Evolutionary conservation across 2,113 vertebrate genomes (phyloP).

Genomic region (Elaphurus davidianus): DNA sequence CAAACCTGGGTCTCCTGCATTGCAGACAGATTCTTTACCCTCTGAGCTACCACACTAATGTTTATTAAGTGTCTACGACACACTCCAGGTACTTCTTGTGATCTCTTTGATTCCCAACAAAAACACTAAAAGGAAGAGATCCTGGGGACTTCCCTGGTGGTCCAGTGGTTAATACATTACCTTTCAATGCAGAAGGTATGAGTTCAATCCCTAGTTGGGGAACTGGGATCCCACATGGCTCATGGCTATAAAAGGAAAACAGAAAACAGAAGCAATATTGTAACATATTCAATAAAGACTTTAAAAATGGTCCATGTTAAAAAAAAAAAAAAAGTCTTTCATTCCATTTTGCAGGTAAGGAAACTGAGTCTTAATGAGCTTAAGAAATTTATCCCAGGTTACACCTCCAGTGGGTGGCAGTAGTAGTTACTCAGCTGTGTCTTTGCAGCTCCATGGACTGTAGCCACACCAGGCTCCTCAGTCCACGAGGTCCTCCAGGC

Average conservation of each 20-base stretch:
- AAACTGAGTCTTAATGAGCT: constrained; percentile 21
- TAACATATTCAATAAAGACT: background rate
- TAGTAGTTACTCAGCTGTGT: background rate
- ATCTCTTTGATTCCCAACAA: background rate
- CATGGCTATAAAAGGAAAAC: background rate
- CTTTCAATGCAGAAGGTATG: background rate
- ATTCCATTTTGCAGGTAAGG: background rate
- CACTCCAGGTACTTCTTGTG: background rate
- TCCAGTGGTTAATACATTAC: background rate
- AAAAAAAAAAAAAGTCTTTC: background rate
- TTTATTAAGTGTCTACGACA: background rate
- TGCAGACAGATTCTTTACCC: background rate
- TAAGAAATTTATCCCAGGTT: background rate
- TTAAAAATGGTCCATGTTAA: background rate
- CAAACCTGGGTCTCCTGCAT: background rate
- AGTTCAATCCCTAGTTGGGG: background rate
- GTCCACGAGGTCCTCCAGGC: background rate
- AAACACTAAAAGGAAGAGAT: background rate
- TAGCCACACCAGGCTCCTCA: background rate
- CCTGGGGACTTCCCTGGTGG: background rate
- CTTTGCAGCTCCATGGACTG: background rate
- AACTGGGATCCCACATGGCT: background rate
- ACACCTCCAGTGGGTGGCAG: background rate
- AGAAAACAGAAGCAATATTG: background rate
- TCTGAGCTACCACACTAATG: background rate